phyloP scores from a whole-genome alignment of 2,797 vertebrate genomes.

The Labroides dimidiatus region DNA sequence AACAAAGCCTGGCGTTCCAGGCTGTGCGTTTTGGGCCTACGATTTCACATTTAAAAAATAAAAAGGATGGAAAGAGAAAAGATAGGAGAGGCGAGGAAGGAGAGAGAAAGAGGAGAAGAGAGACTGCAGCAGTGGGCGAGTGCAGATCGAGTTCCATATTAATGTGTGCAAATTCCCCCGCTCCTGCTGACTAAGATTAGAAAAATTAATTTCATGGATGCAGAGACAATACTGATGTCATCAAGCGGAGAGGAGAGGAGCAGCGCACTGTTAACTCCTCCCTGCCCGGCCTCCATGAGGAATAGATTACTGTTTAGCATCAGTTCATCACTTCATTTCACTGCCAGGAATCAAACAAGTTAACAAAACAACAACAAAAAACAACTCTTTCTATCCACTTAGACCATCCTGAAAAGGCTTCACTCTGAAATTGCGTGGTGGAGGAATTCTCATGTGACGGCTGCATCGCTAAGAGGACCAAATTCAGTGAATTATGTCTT shows the following conservation, averaged over 20 bases:
- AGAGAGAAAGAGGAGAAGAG: constrained; percentile 54
- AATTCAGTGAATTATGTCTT: constrained; percentile 64
- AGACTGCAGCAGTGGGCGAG: constrained; percentile 77
- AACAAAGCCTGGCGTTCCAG: constrained; percentile 64
- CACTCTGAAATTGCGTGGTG: constrained; percentile 1
- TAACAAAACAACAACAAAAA: constrained; percentile 33
- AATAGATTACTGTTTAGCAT: constrained; percentile 52
- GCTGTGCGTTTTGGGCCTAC: constrained; percentile 48
- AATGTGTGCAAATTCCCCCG: constrained; percentile 85
- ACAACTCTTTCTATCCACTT: constrained; percentile 15
- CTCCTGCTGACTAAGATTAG: constrained; percentile 88
- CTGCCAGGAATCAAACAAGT: constrained; percentile 31
- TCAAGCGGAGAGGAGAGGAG: constrained; percentile 79
- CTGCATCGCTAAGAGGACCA: constrained; percentile 46
- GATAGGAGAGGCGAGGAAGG: constrained; percentile 37
- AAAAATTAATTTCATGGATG: constrained; percentile 89
- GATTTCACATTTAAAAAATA: constrained; percentile 45
- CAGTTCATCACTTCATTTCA: constrained; percentile 48
- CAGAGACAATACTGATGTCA: constrained; percentile 87
- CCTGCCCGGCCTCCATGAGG: constrained; percentile 55
- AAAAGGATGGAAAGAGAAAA: constrained; percentile 39
- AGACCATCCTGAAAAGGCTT: constrained; percentile 19
- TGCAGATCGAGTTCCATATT: constrained; percentile 81
- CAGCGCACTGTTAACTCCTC: constrained; percentile 73
- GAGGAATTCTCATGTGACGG: constrained; percentile 39